Percentiles rank a stretch among this genome's conserved stretches.
Evolutionary conservation across 2,113 vertebrate genomes (phyloP).

Genomic region (Balaeniceps rex): DNA sequence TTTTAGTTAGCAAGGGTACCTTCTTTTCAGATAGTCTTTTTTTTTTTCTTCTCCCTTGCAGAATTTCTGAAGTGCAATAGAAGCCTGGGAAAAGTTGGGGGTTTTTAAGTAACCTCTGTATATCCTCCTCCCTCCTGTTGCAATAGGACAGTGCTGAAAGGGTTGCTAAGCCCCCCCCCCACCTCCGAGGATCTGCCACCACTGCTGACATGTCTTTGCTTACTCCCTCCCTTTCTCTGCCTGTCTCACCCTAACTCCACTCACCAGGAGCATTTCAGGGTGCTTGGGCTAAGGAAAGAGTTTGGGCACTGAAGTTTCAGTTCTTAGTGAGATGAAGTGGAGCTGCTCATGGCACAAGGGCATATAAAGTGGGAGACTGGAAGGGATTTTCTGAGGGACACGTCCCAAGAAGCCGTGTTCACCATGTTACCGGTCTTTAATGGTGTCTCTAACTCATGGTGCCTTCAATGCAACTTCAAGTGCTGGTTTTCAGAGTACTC

Average conservation of each 20-base stretch:
- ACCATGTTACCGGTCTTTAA: neutral
- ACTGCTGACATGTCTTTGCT: neutral
- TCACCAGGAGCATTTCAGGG: neutral
- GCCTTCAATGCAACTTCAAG: neutral
- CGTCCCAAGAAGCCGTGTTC: neutral
- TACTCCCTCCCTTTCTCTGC: neutral
- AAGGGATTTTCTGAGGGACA: neutral
- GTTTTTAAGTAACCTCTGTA: conserved; percentile 67
- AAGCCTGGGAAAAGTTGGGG: conserved; percentile 7
- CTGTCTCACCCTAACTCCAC: neutral
- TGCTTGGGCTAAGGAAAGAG: neutral
- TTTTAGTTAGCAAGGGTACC: conserved; percentile 56
- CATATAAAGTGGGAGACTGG: neutral
- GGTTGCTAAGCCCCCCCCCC: conserved; percentile 2
- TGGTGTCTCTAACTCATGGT: neutral
- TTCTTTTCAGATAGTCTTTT: conserved; percentile 20
- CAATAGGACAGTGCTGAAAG: conserved; percentile 9
- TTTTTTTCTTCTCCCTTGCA: neutral
- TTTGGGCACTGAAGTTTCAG: neutral
- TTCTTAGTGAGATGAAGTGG: neutral
- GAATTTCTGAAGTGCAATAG: conserved; percentile 49
- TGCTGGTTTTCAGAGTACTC: neutral
- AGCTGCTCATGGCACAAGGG: neutral
- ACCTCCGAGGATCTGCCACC: neutral
- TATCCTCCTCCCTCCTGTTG: conserved; percentile 44